Percentiles rank a stretch among this genome's conserved stretches.
Conservation (phyloP, 2,888 invertebrate species). For the Aleiodes leptofemur region DNA sequence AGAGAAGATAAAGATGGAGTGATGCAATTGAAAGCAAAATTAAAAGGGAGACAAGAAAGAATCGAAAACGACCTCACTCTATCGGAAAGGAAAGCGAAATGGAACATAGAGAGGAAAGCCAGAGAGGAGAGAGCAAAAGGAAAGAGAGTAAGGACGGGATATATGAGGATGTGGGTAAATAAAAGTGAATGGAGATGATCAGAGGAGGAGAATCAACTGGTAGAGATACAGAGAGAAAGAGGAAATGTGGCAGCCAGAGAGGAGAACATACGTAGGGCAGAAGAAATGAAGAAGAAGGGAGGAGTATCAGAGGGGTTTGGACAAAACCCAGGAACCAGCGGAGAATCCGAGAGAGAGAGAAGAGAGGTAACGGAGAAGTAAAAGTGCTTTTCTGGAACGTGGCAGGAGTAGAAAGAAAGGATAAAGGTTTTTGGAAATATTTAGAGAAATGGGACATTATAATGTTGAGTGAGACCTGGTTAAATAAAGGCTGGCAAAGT, state of each 20-base stretch:
- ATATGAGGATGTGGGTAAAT: not conserved
- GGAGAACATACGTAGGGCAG: not conserved
- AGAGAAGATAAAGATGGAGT: not conserved
- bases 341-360: too few species aligned
- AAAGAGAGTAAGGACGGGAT: not conserved
- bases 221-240: not conserved
- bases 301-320: not conserved
- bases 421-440: not conserved
- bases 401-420: not conserved
- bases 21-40: not conserved
- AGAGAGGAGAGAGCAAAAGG: not conserved
- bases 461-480: slow-evolving; percentile 3
- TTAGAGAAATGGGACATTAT: not conserved
- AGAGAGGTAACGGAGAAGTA: too few species aligned
- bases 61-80: not conserved
- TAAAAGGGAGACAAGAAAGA: not conserved
- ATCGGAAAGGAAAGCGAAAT: not conserved
- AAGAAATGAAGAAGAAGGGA: not conserved
- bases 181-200: not conserved
- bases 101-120: not conserved
- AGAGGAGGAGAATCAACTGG: not conserved
- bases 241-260: not conserved
- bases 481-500: not conserved
- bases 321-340: too few species aligned
- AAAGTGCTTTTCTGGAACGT: not conserved